Conservation (phyloP, 2,113 vertebrate genomes). For the Porphyrio hochstetteri region DNA sequence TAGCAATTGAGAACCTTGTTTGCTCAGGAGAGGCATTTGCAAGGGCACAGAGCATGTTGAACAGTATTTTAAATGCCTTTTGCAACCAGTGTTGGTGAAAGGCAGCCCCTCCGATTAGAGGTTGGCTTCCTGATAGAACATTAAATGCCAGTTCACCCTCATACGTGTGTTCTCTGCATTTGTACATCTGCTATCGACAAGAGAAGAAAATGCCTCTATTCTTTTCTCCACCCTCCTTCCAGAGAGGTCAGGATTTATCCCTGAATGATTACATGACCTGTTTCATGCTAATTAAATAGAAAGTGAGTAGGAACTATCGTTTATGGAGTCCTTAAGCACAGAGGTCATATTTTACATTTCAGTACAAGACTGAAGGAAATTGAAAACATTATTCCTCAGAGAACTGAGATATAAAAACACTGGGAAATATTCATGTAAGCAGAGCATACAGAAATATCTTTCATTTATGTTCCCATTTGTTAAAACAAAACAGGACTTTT, state of each 20-base stretch:
- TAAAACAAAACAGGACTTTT: constrained; percentile 50
- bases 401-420: constrained; percentile 49
- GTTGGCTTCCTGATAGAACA: neutral
- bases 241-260: constrained; percentile 36
- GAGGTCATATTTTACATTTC: constrained; percentile 68
- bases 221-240: neutral
- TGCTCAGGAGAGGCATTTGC: neutral
- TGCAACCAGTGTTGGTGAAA: neutral
- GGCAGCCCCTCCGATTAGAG: neutral
- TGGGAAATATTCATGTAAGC: constrained; percentile 47
- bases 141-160: neutral
- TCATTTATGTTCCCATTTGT: constrained; percentile 49
- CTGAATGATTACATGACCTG: constrained; percentile 14
- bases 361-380: constrained; percentile 38
- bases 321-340: constrained; percentile 53
- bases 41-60: neutral
- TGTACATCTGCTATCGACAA: neutral
- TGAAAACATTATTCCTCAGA: constrained; percentile 60
- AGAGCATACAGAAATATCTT: constrained; percentile 48
- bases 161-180: neutral
- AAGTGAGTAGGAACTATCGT: constrained; percentile 3
- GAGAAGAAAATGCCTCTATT: neutral
- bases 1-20: neutral
- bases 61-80: neutral
- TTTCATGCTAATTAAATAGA: constrained; percentile 64